Base-by-base conservation (phyloP, 2,113 vertebrate genomes). In the Leptodactylus fuscus region DNA sequence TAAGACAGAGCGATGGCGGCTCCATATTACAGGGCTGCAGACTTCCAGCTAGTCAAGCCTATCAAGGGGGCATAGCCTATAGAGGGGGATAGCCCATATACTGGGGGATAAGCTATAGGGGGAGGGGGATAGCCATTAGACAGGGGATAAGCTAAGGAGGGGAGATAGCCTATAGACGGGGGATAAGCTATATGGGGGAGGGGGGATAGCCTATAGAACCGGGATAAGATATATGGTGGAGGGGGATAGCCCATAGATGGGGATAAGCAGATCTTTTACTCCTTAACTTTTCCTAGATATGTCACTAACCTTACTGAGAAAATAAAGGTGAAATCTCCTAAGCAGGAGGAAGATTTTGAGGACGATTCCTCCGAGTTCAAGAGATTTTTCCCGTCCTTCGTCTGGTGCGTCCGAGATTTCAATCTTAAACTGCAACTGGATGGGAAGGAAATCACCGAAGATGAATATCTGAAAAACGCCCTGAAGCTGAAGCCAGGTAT, bases 321-420 rank as follows among this genome's bases (percentile, higher is more conserved):
- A 24, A 93, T 94, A 84, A 90, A 87, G 49, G 77, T 90, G 22
- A 95, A 92, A 82, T 84, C 92, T 3, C 29, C 65, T 0, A 18
- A 71, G 4, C 1, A 13, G 12, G 9, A 38, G 1, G 13, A 3
- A 12, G 62, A 58, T 15, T 32, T 83, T 4, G n/a, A n/a, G n/a
- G 32, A 84, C 5, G 77, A 88, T 0, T 88, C 90, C 0, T 22
- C 67, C 0, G 87, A 92, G 3, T 94, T 93, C 76, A 85, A 89
- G 34, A 78, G 76, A 5, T 88, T 92, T 85, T 94, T 95, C 69
- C 94, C 94, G 20, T 88, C 91, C 0, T 94, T 95, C 67, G 80
- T 95, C 22, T 94, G 93, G 93, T 41, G 88, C 29, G 88, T 94
- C 27, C 89, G 92, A 15, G 94, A 95, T 87, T 94, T 95, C 82